Base-by-base conservation (phyloP, 1,140 invertebrate genomes). In the Ceratosolen solmsi region DNA sequence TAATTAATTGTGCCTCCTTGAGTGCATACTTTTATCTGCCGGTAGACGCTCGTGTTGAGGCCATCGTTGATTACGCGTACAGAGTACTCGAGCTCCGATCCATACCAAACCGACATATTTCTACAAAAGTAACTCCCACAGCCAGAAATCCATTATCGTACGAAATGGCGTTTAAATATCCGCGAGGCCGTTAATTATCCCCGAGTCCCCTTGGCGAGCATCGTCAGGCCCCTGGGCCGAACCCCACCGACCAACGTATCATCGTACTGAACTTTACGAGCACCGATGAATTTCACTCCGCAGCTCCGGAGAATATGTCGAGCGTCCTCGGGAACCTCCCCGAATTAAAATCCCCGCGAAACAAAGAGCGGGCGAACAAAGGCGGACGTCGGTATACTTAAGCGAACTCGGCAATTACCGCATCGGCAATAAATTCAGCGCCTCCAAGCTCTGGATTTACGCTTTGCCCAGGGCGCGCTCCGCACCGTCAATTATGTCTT, bases 401-500 rank as follows among this genome's bases (percentile, higher is more conserved):
- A n/a, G 25, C 70, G 22, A 11, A 27, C 71, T 76, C 74, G 72
- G 79, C 74, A 77, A 84, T 84, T 84, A 75, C 74, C 36, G 65
- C 30, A 73, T 84, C 68, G 79, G 65, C 68, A 74, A 81, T 84
- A 81, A 84, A 84, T 77, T 78, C 74, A 65, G 58, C 63, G 74
- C 78, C 80, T 73, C 49, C 80, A 60, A 56, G 72, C 49, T 74
- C 78, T 72, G 79, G 71, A 81, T 81, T 81, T 84, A 81, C 79
- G 74, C 60, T 3, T 20, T 25, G 38, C 4, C 15, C 38, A 41
- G 38, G 38, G 68, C 15, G 36, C 49, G 17, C 65, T 1, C 78
- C 54, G 75, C 73, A 77, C 78, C 74, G 58, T 68, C 79, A 78
- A 81, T 84, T 81, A 84, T 74, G 79, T 81, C 74, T 83, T 83